Percentiles rank a stretch among this genome's conserved stretches.
Evolutionary conservation across 2,888 invertebrate species (phyloP).

Genomic region (Achlya flavicornis): DNA sequence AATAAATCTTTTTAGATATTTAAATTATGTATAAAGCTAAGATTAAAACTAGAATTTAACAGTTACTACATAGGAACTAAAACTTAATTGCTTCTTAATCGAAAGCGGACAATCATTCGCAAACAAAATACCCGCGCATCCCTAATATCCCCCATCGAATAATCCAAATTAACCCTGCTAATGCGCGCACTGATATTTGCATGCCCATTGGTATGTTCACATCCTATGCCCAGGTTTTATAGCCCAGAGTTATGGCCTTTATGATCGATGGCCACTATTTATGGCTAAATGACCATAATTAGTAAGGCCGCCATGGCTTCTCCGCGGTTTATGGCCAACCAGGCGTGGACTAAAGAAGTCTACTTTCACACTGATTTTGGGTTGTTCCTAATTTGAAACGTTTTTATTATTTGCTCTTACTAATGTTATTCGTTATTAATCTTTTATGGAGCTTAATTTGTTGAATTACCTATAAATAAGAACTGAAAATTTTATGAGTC

Average conservation of each 20-base stretch:
- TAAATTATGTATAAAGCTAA: no score
- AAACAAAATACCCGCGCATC: not conserved
- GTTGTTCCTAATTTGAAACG: conserved; percentile 19
- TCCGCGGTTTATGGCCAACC: conserved; percentile 14
- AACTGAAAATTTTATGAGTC: no score
- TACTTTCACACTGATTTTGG: conserved; percentile 47
- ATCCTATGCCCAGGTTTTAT: conserved; percentile 51
- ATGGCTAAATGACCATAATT: conserved; percentile 74
- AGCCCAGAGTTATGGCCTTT: conserved; percentile 70
- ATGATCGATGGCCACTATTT: conserved; percentile 76
- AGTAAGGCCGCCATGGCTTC: conserved; percentile 56
- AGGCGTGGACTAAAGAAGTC: conserved; percentile 51
- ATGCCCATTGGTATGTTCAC: conserved; percentile 31
- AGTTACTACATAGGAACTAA: not conserved
- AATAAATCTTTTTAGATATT: no score
- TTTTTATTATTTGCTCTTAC: conserved; percentile 7
- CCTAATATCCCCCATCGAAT: not conserved
- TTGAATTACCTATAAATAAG: no score
- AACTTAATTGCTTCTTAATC: not conserved
- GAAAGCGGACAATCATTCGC: not conserved
- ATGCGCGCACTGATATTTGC: conserved; percentile 48
- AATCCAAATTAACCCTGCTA: conserved; percentile 11
- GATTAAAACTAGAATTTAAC: no score
- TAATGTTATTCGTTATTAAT: conserved; percentile 14
- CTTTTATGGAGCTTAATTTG: not conserved